Evolutionary conservation across 2,888 invertebrate genomes (phyloP).

Genomic region (Apamea anceps): DNA sequence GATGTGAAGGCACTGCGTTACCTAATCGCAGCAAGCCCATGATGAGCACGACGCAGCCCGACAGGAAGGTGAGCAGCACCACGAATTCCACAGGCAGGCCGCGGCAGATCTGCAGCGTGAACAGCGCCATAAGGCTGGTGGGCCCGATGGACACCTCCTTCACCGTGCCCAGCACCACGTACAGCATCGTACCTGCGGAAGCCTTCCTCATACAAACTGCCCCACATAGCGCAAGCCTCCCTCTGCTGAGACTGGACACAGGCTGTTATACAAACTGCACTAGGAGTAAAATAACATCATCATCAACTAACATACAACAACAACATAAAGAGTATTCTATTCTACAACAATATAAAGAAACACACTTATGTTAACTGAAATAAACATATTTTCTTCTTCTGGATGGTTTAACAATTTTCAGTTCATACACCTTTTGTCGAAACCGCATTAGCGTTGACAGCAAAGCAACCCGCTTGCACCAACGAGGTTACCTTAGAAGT

Average conservation of each 20-base stretch:
- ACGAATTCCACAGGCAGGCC: conserved; percentile 93
- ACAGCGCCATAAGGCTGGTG: conserved; percentile 97
- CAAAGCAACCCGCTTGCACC: neutral
- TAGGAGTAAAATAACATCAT: neutral
- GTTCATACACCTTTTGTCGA: neutral
- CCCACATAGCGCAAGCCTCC: neutral
- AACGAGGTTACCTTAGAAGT: neutral
- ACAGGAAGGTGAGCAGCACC: conserved; percentile 93
- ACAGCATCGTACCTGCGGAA: conserved; percentile 93
- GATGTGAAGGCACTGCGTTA: conserved; percentile 72
- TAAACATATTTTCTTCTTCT: neutral
- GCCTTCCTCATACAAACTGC: neutral
- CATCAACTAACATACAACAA: neutral
- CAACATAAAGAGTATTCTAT: too few species aligned
- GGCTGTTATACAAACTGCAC: neutral
- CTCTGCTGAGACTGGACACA: neutral
- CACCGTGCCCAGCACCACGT: conserved; percentile 96
- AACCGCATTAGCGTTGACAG: neutral
- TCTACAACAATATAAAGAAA: neutral
- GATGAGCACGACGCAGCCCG: conserved; percentile 93
- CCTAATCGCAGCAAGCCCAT: conserved; percentile 96
- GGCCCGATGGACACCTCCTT: conserved; percentile 97
- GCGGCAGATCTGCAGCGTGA: conserved; percentile 94
- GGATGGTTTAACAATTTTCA: neutral
- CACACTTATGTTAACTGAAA: neutral